A percentile compares a stretch with the other conserved stretches of the same genome.
Conservation (phyloP, 2,113 vertebrate genomes). For the Toxotes chatareus region DNA sequence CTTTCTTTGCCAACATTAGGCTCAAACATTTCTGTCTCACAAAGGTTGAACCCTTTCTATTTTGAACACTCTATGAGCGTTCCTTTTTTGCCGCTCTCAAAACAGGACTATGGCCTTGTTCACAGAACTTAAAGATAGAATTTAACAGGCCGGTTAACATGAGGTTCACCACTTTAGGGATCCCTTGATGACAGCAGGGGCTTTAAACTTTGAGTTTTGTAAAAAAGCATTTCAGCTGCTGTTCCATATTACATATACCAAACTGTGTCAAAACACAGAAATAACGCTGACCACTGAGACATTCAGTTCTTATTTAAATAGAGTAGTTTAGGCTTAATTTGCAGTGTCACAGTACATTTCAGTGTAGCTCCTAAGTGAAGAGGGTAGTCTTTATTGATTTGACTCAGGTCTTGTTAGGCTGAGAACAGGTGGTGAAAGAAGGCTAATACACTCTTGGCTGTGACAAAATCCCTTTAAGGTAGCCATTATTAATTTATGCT, state of each 20-base stretch:
- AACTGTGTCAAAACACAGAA: neutral
- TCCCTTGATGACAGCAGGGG: neutral
- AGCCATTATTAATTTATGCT: conserved; percentile 83
- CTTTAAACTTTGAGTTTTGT: neutral
- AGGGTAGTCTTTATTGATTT: conserved; percentile 53
- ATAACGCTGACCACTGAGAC: neutral
- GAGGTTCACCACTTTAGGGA: neutral
- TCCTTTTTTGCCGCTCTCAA: neutral
- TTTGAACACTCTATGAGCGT: neutral
- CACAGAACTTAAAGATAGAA: neutral
- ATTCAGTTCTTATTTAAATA: conserved; percentile 8
- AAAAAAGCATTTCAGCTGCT: no score
- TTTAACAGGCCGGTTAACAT: neutral
- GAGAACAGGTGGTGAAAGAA: conserved; percentile 71
- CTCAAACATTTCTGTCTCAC: neutral
- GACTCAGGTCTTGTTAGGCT: conserved; percentile 47
- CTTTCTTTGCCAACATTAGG: neutral
- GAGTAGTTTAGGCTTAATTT: neutral
- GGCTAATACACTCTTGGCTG: conserved; percentile 73
- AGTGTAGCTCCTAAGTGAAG: conserved; percentile 20
- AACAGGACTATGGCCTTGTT: neutral
- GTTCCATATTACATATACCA: neutral
- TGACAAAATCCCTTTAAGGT: conserved; percentile 81
- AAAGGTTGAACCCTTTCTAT: neutral
- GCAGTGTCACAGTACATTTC: conserved; percentile 3